These are phyloP conservation scores for Hololepta plana DNA, from an alignment of 2,888 invertebrate species.

Conservation along the genomic window DNA sequence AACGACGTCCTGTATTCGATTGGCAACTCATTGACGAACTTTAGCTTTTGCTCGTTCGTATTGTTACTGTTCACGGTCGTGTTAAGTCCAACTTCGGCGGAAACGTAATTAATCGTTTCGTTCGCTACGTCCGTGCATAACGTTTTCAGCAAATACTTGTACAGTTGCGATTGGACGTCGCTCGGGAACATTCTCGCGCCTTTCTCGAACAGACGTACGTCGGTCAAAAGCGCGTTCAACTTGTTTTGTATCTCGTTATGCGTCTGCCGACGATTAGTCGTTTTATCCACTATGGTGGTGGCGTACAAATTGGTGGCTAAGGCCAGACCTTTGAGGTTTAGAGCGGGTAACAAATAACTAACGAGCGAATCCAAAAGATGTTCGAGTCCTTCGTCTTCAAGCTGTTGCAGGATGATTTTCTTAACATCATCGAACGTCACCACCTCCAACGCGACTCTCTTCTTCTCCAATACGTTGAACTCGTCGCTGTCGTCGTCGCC, in stretches of 20 bases:
- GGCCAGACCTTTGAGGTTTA: conserved; percentile 47
- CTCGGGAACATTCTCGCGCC: conserved; percentile 46
- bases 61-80: conserved; percentile 36
- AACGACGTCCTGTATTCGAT: conserved; percentile 50
- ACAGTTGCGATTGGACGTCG: conserved; percentile 47
- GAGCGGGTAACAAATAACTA: conserved; percentile 45
- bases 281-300: conserved; percentile 51
- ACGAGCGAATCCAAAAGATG: conserved; percentile 53
- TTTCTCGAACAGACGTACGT: conserved; percentile 64
- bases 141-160: conserved; percentile 71
- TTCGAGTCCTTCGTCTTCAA: conserved; percentile 57
- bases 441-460: conserved; percentile 37
- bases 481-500: conserved; percentile 48
- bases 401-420: conserved; percentile 34
- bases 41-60: conserved; percentile 47
- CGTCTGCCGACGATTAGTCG: conserved; percentile 52
- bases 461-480: conserved; percentile 20
- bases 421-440: conserved; percentile 49
- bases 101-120: conserved; percentile 60
- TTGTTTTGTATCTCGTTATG: conserved; percentile 71
- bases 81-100: conserved; percentile 50
- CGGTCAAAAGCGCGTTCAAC: conserved; percentile 54
- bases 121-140: conserved; percentile 67
- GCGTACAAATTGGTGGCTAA: conserved; percentile 59
- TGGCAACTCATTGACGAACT: conserved; percentile 49